Evolutionary conservation across 2,113 vertebrate species (phyloP), one percentile per base, ranked within the genome.

Genomic region (Brachyistius frenatus): DNA sequence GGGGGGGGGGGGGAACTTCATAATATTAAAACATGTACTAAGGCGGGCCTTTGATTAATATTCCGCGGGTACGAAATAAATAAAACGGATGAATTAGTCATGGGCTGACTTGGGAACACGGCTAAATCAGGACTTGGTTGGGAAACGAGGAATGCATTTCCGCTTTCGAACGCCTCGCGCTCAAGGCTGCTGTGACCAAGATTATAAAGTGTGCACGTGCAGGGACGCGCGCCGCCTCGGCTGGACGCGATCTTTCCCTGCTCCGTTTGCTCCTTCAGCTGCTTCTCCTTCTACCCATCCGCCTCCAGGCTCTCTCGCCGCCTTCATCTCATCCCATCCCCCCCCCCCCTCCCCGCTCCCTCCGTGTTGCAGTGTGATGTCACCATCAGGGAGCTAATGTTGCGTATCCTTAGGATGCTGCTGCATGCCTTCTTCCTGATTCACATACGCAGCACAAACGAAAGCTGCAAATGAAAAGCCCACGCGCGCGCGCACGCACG

Each of bases 281-380:
- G 16, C 35, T 46, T 55, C 66, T 54, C 31, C 31, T 67, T 57
- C 71, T 56, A 15, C 35, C 33, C 69, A 13, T 77, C 66, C 78
- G 82, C 82, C 60, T 76, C 35, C 66, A 46, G 55, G 50, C 80
- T 74, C 66, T 64, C 78, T 61, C 30, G 54, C 41, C 57, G 72
- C 69, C 66, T 56, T 85, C 9, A 8, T 80, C 80, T 13, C 65
- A 52, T 81, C 75, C 39, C 47, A 65, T 68, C 16, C 32, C 39
- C 53, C 41, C 62, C n/a, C 62, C 78, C 69, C 11, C 57, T 23
- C 66, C 36, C 68, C 49, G 23, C 66, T 56, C 68, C 61, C 8
- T 35, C 53, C 58, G 76, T 84, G 84, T 86, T 86, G 86, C 87
- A 87, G 83, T 72, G 80, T 89, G 84, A 88, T 73, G 90, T 92